These are phyloP conservation scores for Hemithea aestivaria DNA, from an alignment of 2,888 invertebrate species.

Conservation along the genomic window DNA sequence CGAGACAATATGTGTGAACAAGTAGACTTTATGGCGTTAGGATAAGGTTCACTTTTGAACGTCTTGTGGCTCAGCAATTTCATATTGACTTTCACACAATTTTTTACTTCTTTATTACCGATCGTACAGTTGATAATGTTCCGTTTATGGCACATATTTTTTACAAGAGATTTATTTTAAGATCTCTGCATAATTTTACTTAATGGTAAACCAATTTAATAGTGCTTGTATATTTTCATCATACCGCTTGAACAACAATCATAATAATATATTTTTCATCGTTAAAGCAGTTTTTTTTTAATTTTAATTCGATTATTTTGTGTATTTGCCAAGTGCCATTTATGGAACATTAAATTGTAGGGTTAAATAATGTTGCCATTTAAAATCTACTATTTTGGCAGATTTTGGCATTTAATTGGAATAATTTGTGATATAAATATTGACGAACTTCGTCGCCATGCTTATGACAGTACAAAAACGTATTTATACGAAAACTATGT, in stretches of 20 bases:
- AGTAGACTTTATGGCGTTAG: conserved; percentile 5
- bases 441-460: conserved; percentile 40
- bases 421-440: conserved; percentile 46
- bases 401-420: conserved; percentile 23
- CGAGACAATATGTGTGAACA: conserved; percentile 62
- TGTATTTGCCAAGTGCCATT: too few species aligned
- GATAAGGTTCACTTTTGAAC: conserved; percentile 10
- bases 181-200: too few species aligned
- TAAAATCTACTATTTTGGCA: conserved; percentile 43
- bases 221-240: too few species aligned
- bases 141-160: too few species aligned
- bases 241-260: too few species aligned
- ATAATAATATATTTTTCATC: too few species aligned
- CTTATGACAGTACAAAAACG: conserved; percentile 61
- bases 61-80: conserved; percentile 4
- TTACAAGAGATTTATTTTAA: too few species aligned
- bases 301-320: too few species aligned
- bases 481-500: conserved; percentile 23
- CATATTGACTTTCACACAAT: conserved; percentile 4
- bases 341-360: too few species aligned
- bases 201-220: too few species aligned
- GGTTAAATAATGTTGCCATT: too few species aligned
- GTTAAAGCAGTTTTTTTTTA: too few species aligned
- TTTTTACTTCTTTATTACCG: conserved; percentile 10
- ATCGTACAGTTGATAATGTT: conserved; percentile 3